phyloP scores from a whole-genome alignment of 2,113 vertebrate genomes.

The Corythaixoides concolor region DNA sequence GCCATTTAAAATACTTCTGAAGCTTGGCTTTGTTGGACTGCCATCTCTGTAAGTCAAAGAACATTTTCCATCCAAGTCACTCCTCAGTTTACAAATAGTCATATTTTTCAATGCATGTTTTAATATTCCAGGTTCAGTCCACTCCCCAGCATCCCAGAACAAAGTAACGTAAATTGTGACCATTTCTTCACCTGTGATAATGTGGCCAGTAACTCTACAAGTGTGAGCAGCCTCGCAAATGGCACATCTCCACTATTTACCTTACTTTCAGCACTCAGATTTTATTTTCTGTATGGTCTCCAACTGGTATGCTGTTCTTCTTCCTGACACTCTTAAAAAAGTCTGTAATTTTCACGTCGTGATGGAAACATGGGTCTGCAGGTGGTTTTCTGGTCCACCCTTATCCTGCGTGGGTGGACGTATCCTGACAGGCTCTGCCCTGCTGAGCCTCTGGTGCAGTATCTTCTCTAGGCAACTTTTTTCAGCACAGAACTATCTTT shows the following conservation, averaged over 20 bases:
- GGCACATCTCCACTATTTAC: background rate
- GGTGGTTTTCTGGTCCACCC: background rate
- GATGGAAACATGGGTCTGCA: background rate
- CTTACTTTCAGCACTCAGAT: background rate
- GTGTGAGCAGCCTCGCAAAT: background rate
- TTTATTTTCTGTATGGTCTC: background rate
- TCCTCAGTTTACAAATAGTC: background rate
- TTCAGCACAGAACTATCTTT: background rate
- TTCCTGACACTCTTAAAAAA: background rate
- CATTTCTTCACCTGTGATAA: background rate
- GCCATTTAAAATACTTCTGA: background rate
- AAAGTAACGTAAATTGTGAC: background rate
- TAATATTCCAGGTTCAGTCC: background rate
- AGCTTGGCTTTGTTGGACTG: background rate
- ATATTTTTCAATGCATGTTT: background rate
- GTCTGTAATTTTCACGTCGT: rapidly evolving
- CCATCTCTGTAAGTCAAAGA: background rate
- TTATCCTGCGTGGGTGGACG: background rate
- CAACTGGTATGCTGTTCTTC: background rate
- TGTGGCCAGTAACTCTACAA: background rate
- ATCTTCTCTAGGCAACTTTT: background rate
- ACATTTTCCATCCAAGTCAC: background rate
- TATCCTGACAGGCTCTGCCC: background rate
- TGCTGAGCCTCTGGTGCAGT: background rate
- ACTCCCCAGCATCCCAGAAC: background rate